Evolutionary conservation across 92 coral and sea anemone species (phyloP).

Genomic region (Heliopora coerulea): DNA sequence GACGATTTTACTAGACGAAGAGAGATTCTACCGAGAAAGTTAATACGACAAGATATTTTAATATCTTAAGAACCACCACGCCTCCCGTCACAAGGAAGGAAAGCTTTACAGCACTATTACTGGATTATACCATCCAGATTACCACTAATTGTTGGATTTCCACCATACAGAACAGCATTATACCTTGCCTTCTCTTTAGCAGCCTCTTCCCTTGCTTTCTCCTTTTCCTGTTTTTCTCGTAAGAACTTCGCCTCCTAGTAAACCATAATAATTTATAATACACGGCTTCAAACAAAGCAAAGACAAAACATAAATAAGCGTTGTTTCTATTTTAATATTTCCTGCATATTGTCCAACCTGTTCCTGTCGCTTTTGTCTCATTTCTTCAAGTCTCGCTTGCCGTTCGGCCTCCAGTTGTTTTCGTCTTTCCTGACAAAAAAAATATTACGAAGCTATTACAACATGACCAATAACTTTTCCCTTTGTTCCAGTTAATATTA

Average conservation of each 20-base stretch:
- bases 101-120: too few relatives aligned
- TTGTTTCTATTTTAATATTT: background rate
- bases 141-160: background rate
- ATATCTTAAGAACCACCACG: too few relatives aligned
- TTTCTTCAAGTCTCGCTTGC: slow-evolving; percentile 89
- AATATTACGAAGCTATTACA: background rate
- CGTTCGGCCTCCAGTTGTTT: slow-evolving; percentile 93
- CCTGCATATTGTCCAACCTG: slow-evolving; percentile 57
- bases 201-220: slow-evolving; percentile 95
- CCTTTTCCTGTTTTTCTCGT: slow-evolving; percentile 86
- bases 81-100: too few relatives aligned
- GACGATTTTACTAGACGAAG: too few relatives aligned
- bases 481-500: too few relatives aligned
- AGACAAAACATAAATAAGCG: too few relatives aligned
- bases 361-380: slow-evolving; percentile 85
- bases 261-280: too few relatives aligned
- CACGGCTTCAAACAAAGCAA: too few relatives aligned
- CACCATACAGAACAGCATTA: background rate
- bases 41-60: too few relatives aligned
- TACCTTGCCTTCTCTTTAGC: slow-evolving; percentile 81
- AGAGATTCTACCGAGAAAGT: too few relatives aligned
- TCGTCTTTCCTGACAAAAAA: slow-evolving; percentile 77
- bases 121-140: too few relatives aligned
- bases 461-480: background rate
- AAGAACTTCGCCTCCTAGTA: slow-evolving; percentile 85